These are phyloP conservation scores for Saturnia japonica DNA, from an alignment of 2,888 invertebrate species.

Conservation along the genomic window DNA sequence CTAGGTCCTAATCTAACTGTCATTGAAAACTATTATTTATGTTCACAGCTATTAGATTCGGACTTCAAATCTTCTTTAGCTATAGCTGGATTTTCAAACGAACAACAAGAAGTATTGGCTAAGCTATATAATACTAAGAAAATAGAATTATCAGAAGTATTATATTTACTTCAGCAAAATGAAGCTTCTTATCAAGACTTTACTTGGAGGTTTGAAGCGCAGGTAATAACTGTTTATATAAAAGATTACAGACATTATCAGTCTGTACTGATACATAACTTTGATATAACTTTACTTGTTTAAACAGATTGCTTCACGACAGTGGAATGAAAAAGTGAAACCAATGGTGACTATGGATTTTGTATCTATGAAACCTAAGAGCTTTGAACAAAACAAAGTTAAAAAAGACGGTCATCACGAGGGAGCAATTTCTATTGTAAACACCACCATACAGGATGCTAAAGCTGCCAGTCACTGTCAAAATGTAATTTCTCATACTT, in stretches of 20 bases:
- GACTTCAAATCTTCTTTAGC: slow-evolving; percentile 72
- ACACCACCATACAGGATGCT: slow-evolving; percentile 60
- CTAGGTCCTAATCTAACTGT: no score
- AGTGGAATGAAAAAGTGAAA: slow-evolving; percentile 54
- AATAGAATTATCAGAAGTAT: slow-evolving; percentile 74
- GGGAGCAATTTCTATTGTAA: slow-evolving; percentile 34
- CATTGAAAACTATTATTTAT: slow-evolving; percentile 14
- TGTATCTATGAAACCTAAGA: slow-evolving; percentile 61
- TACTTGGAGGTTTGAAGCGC: slow-evolving; percentile 73
- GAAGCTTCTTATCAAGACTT: slow-evolving; percentile 69
- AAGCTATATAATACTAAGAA: slow-evolving; percentile 83
- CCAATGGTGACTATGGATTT: slow-evolving; percentile 70
- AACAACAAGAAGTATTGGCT: slow-evolving; percentile 82
- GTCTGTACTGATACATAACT: background rate
- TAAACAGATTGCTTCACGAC: slow-evolving; percentile 64
- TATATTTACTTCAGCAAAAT: slow-evolving; percentile 70
- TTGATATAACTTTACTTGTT: slow-evolving; percentile 18
- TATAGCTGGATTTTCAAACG: slow-evolving; percentile 82
- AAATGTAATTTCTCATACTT: slow-evolving; percentile 60
- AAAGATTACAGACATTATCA: background rate
- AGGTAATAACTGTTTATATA: slow-evolving; percentile 44
- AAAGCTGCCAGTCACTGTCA: slow-evolving; percentile 72
- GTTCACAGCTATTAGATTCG: slow-evolving; percentile 59
- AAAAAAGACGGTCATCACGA: slow-evolving; percentile 26
- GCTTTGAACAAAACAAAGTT: slow-evolving; percentile 47